phyloP scores from a whole-genome alignment of 2,113 vertebrate genomes.

The Epinephelus moara region DNA sequence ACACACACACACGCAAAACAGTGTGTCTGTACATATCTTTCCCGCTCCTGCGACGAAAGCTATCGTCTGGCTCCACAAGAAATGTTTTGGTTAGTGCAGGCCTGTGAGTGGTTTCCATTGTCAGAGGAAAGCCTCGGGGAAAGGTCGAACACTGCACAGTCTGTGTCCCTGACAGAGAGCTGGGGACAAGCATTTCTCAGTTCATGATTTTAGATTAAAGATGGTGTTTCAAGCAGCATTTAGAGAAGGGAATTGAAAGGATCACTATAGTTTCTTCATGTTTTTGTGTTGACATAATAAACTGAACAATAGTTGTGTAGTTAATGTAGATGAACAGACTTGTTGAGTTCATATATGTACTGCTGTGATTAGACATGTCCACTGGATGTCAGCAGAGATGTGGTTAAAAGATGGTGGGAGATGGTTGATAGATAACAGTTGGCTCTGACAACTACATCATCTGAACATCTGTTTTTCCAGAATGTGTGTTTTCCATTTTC shows the following conservation, averaged over 20 bases:
- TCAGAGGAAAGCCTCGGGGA: constrained; percentile 23
- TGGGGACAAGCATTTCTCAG: constrained; percentile 3
- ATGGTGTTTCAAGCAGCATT: background rate
- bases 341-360: background rate
- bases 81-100: constrained; percentile 52
- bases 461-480: constrained; percentile 35
- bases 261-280: background rate
- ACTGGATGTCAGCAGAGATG: constrained; percentile 73
- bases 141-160: background rate
- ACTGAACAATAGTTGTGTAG: background rate
- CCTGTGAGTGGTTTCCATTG: constrained; percentile 31
- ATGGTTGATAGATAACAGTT: background rate
- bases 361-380: constrained; percentile 44
- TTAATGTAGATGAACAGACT: background rate
- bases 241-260: background rate
- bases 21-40: constrained; percentile 29
- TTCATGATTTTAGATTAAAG: background rate
- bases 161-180: background rate
- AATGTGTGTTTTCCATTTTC: background rate
- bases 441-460: constrained; percentile 5
- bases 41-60: constrained; percentile 46
- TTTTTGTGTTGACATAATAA: background rate
- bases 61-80: constrained; percentile 30
- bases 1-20: background rate
- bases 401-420: background rate